Evolutionary conservation across 92 coral and sea anemone species (phyloP).

Genomic region (Epizoanthus scotinus): DNA sequence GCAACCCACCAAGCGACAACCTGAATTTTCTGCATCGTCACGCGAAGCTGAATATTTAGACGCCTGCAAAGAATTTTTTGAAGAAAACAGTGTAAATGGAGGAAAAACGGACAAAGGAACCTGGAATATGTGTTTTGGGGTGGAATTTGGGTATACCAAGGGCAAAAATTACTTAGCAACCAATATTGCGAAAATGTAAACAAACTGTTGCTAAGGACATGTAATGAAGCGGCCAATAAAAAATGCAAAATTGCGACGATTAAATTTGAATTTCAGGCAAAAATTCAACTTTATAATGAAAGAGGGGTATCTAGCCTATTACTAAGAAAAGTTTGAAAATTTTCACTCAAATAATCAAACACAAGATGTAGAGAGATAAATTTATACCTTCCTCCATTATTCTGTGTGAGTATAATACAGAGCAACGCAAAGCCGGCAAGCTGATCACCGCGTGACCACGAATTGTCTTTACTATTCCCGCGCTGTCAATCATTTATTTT

Average conservation of each 20-base stretch:
- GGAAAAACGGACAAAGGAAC: background rate
- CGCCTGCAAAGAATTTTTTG: background rate
- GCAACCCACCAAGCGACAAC: too few species aligned
- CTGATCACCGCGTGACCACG: too few species aligned
- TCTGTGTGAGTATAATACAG: too few species aligned
- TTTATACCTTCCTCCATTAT: too few species aligned
- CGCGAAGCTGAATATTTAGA: too few species aligned
- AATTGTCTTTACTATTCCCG: too few species aligned
- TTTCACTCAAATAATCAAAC: background rate
- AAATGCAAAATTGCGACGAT: slow-evolving; percentile 20
- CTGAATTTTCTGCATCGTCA: too few species aligned
- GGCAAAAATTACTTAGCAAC: slow-evolving; percentile 35
- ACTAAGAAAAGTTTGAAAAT: background rate
- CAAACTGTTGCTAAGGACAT: slow-evolving; percentile 40
- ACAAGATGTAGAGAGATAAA: too few species aligned
- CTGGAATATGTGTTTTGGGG: slow-evolving; percentile 7
- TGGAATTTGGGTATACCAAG: background rate
- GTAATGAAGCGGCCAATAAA: background rate
- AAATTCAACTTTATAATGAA: slow-evolving; percentile 2
- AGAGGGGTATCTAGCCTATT: slow-evolving; percentile 2
- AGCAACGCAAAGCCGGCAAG: too few species aligned
- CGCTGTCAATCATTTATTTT: too few species aligned
- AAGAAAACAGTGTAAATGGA: background rate
- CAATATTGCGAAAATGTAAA: slow-evolving; percentile 11
- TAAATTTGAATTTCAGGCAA: slow-evolving; percentile 9